Percentiles rank a stretch among this genome's conserved stretches.
phyloP scores from a whole-genome alignment of 2,797 vertebrate genomes.

The Agapornis canus region DNA sequence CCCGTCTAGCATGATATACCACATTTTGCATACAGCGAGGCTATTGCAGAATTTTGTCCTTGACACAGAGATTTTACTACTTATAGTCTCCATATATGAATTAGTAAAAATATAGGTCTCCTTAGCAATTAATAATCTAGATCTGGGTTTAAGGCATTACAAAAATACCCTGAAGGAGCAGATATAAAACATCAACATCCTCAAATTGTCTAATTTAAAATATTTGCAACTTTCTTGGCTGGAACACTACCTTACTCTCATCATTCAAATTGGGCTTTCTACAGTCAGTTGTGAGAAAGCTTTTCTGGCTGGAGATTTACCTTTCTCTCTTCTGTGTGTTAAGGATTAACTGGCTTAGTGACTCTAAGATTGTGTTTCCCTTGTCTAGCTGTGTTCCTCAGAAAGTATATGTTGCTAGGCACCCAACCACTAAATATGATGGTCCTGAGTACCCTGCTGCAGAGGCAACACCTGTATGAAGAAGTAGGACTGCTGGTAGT shows the following conservation, averaged over 20 bases:
- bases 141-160: accelerated
- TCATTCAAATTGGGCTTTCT: not conserved
- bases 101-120: not conserved
- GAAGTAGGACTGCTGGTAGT: not conserved
- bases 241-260: not conserved
- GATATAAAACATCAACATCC: not conserved
- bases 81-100: not conserved
- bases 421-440: not conserved
- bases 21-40: not conserved
- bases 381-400: not conserved
- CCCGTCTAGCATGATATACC: accelerated
- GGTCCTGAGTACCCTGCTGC: not conserved
- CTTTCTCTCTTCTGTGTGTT: not conserved
- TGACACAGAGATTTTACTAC: not conserved
- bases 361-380: not conserved
- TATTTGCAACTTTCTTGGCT: not conserved
- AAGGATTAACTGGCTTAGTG: not conserved
- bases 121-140: not conserved
- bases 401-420: not conserved
- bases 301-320: not conserved
- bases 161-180: not conserved
- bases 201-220: not conserved
- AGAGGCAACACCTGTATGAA: not conserved
- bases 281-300: not conserved
- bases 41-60: not conserved